These are phyloP conservation scores for Vandiemenella viatica DNA, from an alignment of 2,888 invertebrate species.

Conservation along the genomic window DNA sequence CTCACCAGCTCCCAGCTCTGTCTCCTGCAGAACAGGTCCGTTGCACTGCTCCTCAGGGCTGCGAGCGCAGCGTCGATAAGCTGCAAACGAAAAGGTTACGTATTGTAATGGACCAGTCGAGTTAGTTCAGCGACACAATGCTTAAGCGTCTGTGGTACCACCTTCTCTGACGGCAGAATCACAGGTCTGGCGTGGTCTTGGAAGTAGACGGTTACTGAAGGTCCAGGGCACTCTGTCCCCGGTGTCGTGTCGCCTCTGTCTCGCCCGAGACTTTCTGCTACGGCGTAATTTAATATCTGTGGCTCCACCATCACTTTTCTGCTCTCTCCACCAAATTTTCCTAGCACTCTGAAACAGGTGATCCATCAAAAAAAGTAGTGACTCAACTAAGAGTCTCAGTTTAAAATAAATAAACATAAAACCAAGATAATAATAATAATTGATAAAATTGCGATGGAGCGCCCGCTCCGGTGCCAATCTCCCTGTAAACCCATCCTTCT, in stretches of 20 bases:
- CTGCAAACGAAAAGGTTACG: constrained; percentile 23
- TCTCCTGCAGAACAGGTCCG: constrained; percentile 78
- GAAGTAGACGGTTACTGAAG: constrained; percentile 73
- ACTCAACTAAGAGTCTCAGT: too few relatives aligned
- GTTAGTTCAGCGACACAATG: too few relatives aligned
- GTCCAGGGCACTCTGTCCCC: constrained; percentile 57
- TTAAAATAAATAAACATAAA: too few relatives aligned
- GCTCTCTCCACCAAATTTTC: constrained; percentile 97
- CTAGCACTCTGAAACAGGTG: constrained; percentile 89
- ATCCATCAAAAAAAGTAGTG: too few relatives aligned
- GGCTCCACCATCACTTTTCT: constrained; percentile 97
- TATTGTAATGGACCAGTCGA: too few relatives aligned
- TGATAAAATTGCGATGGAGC: too few relatives aligned
- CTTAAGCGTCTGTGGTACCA: too few relatives aligned
- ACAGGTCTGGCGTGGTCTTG: constrained; percentile 65
- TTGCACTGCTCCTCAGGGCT: constrained; percentile 71
- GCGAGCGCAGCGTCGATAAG: constrained; percentile 76
- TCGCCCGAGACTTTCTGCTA: constrained; percentile 67
- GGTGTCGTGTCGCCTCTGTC: constrained; percentile 64
- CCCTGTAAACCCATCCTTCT: too few relatives aligned
- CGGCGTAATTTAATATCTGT: constrained; percentile 77
- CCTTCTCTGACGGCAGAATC: constrained; percentile 45
- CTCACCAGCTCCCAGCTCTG: constrained; percentile 91
- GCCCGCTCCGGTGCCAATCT: too few relatives aligned
- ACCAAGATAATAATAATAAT: too few relatives aligned